Conservation (phyloP, 2,113 vertebrate genomes). For the Clarias magur region DNA sequence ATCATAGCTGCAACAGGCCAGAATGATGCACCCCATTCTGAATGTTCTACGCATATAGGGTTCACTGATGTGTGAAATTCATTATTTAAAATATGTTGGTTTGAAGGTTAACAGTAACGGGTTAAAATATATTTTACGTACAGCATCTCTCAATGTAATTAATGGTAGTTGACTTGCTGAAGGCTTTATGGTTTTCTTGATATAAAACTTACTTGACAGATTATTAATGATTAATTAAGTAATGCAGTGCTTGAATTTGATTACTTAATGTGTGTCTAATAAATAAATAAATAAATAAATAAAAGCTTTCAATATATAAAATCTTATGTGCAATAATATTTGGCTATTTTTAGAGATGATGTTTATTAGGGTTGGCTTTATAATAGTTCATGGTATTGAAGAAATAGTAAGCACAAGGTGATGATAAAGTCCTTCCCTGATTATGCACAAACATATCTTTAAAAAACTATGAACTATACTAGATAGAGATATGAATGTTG, state of each 20-base stretch:
- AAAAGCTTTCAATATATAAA: no score
- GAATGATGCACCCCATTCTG: background rate
- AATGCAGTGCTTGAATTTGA: background rate
- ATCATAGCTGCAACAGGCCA: background rate
- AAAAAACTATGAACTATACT: no score
- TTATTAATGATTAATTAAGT: background rate
- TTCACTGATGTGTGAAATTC: background rate
- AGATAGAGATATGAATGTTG: no score
- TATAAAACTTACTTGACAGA: background rate
- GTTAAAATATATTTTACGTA: background rate
- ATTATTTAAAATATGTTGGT: background rate
- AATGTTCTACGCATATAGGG: background rate
- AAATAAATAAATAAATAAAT: no score
- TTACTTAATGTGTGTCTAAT: background rate
- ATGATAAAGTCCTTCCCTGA: no score
- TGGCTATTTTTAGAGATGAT: background rate
- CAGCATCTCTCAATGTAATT: background rate
- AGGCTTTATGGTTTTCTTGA: background rate
- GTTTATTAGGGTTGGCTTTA: background rate
- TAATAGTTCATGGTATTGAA: no score
- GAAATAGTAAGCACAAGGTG: no score
- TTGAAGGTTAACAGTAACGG: background rate
- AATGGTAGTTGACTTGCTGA: background rate
- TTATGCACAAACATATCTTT: no score
- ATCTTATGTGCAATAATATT: background rate